Evolutionary conservation across 2,113 vertebrate species (phyloP).

Genomic region (Phrynocephalus versicolor): DNA sequence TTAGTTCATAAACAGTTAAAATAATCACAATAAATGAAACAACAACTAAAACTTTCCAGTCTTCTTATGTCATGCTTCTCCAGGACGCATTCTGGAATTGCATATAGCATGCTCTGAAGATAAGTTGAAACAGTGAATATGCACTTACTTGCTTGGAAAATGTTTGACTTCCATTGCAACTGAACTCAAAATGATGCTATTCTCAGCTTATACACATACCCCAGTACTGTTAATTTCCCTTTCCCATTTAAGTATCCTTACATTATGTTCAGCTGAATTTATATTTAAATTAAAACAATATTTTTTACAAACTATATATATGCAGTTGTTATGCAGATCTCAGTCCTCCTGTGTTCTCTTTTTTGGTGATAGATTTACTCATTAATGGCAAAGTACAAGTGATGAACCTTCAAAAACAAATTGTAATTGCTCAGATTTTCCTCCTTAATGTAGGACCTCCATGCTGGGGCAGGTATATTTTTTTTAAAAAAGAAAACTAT

Average conservation of each 20-base stretch:
- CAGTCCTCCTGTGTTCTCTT: too few species aligned
- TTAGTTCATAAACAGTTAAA: too few species aligned
- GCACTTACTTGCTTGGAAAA: background rate
- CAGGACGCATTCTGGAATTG: background rate
- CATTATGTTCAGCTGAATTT: too few species aligned
- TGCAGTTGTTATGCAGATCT: too few species aligned
- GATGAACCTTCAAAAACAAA: background rate
- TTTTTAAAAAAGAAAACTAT: background rate
- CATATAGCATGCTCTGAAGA: background rate
- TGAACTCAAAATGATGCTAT: background rate
- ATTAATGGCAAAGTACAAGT: too few species aligned
- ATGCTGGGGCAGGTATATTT: background rate
- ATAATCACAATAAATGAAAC: too few species aligned
- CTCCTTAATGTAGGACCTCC: background rate
- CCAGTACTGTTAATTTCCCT: too few species aligned
- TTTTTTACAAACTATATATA: too few species aligned
- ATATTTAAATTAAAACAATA: too few species aligned
- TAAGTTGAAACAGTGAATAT: too few species aligned
- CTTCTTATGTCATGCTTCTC: background rate
- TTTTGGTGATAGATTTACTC: too few species aligned
- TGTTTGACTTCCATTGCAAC: background rate
- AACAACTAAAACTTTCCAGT: background rate
- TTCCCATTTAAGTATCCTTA: too few species aligned
- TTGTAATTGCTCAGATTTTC: background rate
- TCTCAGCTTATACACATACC: constrained; percentile 8